Conservation (phyloP, 2,797 vertebrate genomes). For the Selene dorsalis region DNA sequence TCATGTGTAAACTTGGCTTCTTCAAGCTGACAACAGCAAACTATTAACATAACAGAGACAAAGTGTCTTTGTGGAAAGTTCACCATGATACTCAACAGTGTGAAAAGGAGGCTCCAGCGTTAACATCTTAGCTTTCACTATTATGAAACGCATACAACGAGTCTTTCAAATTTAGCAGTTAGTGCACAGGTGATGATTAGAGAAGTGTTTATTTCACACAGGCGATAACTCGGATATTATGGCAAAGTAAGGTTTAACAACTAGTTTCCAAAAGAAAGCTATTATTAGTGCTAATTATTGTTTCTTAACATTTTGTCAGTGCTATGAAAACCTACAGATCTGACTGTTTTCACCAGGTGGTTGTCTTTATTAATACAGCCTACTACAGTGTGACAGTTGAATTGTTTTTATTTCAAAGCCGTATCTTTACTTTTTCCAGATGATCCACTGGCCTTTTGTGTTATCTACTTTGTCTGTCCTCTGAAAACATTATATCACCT, state of each 20-base stretch:
- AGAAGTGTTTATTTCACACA: background rate
- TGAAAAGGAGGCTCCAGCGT: conserved; percentile 40
- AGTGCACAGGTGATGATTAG: background rate
- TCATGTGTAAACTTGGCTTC: background rate
- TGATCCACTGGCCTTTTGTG: background rate
- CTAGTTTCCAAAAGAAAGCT: background rate
- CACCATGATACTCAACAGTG: conserved; percentile 34
- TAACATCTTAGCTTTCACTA: conserved; percentile 54
- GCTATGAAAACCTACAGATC: background rate
- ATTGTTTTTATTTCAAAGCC: background rate
- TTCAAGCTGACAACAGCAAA: background rate
- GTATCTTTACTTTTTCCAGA: background rate
- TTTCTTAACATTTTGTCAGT: background rate
- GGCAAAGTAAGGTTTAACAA: background rate
- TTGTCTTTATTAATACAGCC: background rate
- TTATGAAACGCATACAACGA: conserved; percentile 23
- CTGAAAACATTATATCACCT: background rate
- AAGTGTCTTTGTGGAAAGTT: conserved; percentile 40
- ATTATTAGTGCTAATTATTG: background rate
- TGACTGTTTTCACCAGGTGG: background rate
- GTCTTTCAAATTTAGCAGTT: background rate
- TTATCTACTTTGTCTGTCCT: background rate
- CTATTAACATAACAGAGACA: conserved; percentile 41
- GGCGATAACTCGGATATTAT: background rate
- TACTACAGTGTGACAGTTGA: background rate